Evolutionary conservation across 2,797 vertebrate genomes (phyloP), one percentile per base, ranked within the genome.

Genomic region (Schizopygopsis malacanthus): DNA sequence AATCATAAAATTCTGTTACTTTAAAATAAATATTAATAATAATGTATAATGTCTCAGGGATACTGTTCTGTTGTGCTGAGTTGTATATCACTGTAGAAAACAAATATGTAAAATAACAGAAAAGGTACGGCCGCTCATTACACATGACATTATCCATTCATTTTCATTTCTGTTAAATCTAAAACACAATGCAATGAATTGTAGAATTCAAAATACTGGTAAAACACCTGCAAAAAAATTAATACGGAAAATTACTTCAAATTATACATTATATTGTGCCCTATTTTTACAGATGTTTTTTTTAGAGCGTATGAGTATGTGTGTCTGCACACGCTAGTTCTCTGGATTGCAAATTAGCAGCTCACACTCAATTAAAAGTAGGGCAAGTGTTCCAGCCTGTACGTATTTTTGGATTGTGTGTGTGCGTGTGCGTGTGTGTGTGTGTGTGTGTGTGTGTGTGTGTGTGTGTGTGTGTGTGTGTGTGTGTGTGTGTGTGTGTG

Each of bases 331-430:
- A 11, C 8, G 1, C 41, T 71, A 33, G 41, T 71, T 80, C 67
- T 63, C 54, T 59, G 37, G 37, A 67, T 75, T 61, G 76, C 47
- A 77, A 75, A 84, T 84, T 75, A 81, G 39, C 59, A 73, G 56
- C 69, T 77, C 54, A 63, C 78, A 75, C 69, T 37, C 69, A 83
- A 79, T 83, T 83, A 75, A 86, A 87, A 88, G 80, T 85, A 85
- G 81, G 87, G 56, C 80, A 83, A 45, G 84, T 67, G 45, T 83
- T 83, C 50, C 61, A 85, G 75, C 47, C 15, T 45, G 73, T 33
- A 56, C 83, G 47, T 67, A 63, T 71, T 72, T 45, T 45, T 54
- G 59, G 61, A 52, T 59, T 70, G 52, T 76, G 54, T 72, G 56
- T 70, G 70, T 39, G 87, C 1, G 37, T 37, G 25, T 28, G 25